These are phyloP conservation scores for Agrotis clavis DNA, from an alignment of 2,888 invertebrate genomes.

Conservation along the genomic window DNA sequence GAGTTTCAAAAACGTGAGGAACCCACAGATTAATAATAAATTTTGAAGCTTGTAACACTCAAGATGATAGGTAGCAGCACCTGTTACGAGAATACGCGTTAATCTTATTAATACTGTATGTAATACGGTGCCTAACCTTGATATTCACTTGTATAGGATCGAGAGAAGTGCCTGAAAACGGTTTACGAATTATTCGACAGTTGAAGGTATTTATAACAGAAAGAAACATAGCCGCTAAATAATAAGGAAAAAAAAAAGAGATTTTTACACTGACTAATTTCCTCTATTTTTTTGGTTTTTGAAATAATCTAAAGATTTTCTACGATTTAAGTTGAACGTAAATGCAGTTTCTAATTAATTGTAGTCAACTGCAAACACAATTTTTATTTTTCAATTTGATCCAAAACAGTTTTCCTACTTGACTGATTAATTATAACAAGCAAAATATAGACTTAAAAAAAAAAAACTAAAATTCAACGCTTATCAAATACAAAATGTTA, in stretches of 20 bases:
- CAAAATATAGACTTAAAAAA: background rate
- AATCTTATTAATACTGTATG: constrained; percentile 55
- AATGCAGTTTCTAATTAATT: no score
- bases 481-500: background rate
- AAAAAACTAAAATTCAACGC: background rate
- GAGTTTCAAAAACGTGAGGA: constrained; percentile 16
- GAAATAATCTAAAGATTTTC: no score
- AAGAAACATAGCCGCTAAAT: background rate
- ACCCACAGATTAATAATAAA: constrained; percentile 49
- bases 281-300: no score
- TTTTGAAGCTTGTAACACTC: constrained; percentile 53
- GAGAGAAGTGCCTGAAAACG: constrained; percentile 4
- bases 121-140: constrained; percentile 37
- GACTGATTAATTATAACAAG: no score
- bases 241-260: background rate
- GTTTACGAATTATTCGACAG: constrained; percentile 12
- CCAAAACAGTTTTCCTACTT: no score
- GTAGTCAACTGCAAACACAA: no score
- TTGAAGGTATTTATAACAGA: background rate
- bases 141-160: constrained; percentile 8
- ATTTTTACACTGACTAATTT: no score
- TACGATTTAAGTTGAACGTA: no score
- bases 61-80: constrained; percentile 46
- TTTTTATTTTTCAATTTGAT: no score
- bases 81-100: constrained; percentile 39